Percentiles rank a stretch among this genome's conserved stretches.
Conservation (phyloP, 1,140 invertebrate genomes). For the Drosophila guanche region DNA sequence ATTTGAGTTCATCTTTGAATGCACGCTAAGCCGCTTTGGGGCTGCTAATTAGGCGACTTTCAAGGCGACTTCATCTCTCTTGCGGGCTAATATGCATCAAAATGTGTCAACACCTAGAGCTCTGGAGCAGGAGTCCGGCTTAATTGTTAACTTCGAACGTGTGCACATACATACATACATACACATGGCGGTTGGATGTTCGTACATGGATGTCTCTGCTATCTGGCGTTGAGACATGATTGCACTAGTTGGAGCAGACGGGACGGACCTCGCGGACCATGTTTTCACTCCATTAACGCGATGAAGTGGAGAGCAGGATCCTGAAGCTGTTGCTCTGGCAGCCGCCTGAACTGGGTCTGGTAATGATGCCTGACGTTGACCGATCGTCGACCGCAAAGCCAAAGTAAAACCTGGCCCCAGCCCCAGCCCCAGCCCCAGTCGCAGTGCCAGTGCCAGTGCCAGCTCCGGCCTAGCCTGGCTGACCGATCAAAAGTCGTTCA, state of each 20-base stretch:
- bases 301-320: slow-evolving; percentile 42
- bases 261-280: slow-evolving; percentile 29
- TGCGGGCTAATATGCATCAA: slow-evolving; percentile 73
- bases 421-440: slow-evolving; percentile 8
- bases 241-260: slow-evolving; percentile 1
- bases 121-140: slow-evolving; percentile 39
- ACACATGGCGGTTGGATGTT: too few species aligned
- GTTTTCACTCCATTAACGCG: slow-evolving; percentile 76
- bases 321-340: slow-evolving; percentile 13
- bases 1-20: slow-evolving; percentile 66
- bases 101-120: slow-evolving; percentile 78
- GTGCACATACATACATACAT: too few species aligned
- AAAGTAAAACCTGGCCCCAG: neutral
- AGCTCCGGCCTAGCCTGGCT: slow-evolving; percentile 25
- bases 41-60: slow-evolving; percentile 76
- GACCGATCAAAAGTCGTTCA: slow-evolving; percentile 81
- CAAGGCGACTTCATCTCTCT: slow-evolving; percentile 31
- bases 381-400: slow-evolving; percentile 79
- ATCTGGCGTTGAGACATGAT: neutral
- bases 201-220: slow-evolving; percentile 1
- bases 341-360: slow-evolving; percentile 40
- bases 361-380: slow-evolving; percentile 79
- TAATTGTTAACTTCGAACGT: slow-evolving; percentile 66
- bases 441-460: slow-evolving; percentile 34
- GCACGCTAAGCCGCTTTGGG: slow-evolving; percentile 72